Percentiles rank a stretch among this genome's conserved stretches.
Evolutionary conservation across 2,888 invertebrate species (phyloP).

Genomic region (Dolomedes plantarius): DNA sequence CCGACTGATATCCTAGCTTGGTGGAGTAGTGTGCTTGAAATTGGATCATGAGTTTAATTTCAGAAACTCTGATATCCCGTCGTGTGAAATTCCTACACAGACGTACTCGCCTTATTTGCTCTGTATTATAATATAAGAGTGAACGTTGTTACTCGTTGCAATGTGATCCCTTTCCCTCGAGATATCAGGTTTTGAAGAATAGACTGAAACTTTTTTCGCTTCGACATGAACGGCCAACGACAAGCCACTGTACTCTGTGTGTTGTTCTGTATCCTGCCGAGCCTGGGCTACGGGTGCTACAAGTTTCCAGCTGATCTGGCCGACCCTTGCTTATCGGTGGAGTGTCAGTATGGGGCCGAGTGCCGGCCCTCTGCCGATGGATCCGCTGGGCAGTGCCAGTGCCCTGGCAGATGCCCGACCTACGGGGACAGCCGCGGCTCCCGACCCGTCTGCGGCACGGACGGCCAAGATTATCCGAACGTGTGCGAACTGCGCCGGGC

Average conservation of each 20-base stretch:
- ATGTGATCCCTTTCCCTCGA: too few relatives aligned
- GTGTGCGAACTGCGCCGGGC: conserved; percentile 77
- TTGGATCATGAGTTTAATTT: too few relatives aligned
- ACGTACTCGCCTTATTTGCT: too few relatives aligned
- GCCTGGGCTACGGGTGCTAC: conserved; percentile 30
- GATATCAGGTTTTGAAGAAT: too few relatives aligned
- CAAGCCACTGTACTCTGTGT: not conserved
- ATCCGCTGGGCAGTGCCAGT: conserved; percentile 85
- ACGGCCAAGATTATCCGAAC: conserved; percentile 78
- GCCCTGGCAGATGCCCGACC: conserved; percentile 86
- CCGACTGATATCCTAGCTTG: too few relatives aligned
- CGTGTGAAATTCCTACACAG: too few relatives aligned
- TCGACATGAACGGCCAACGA: too few relatives aligned
- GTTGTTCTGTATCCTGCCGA: not conserved
- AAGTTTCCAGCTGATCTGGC: conserved; percentile 80
- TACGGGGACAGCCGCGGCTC: conserved; percentile 90
- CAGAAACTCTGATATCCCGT: too few relatives aligned
- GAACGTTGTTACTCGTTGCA: too few relatives aligned
- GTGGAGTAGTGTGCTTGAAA: too few relatives aligned
- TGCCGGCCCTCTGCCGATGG: conserved; percentile 84
- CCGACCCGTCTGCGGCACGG: conserved; percentile 85
- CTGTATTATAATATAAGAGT: too few relatives aligned
- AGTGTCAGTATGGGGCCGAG: conserved; percentile 84
- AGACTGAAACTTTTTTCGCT: too few relatives aligned
- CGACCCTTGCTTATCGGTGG: conserved; percentile 84